Conservation (phyloP, 2,797 vertebrate species). For the Pterois miles region DNA sequence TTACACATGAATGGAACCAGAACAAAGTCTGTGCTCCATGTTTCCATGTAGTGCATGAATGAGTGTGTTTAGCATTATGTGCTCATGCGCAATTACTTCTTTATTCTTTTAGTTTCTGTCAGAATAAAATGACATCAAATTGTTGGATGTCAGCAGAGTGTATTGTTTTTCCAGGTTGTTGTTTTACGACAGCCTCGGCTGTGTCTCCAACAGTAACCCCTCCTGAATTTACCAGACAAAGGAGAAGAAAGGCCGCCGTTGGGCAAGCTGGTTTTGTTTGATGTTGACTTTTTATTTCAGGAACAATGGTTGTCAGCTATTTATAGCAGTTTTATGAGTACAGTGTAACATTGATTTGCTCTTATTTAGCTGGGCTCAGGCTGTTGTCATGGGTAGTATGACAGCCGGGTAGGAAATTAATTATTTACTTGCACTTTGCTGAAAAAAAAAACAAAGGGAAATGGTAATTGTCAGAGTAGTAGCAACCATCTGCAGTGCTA, state of each 20-base stretch:
- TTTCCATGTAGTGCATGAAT: background rate
- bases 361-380: background rate
- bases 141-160: background rate
- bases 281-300: background rate
- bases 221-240: background rate
- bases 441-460: constrained; percentile 3
- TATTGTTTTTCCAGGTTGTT: background rate
- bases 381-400: background rate
- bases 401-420: background rate
- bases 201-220: background rate
- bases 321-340: background rate
- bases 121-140: background rate
- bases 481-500: background rate
- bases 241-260: background rate
- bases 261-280: background rate
- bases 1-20: background rate
- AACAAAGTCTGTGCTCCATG: background rate
- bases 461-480: background rate
- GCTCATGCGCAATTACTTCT: background rate
- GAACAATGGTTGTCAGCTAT: background rate
- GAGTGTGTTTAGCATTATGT: background rate
- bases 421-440: background rate
- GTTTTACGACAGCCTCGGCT: background rate
- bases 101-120: background rate
- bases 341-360: background rate